Conservation (phyloP, 2,797 vertebrate species). For the Parotocinclus haroldoi region DNA sequence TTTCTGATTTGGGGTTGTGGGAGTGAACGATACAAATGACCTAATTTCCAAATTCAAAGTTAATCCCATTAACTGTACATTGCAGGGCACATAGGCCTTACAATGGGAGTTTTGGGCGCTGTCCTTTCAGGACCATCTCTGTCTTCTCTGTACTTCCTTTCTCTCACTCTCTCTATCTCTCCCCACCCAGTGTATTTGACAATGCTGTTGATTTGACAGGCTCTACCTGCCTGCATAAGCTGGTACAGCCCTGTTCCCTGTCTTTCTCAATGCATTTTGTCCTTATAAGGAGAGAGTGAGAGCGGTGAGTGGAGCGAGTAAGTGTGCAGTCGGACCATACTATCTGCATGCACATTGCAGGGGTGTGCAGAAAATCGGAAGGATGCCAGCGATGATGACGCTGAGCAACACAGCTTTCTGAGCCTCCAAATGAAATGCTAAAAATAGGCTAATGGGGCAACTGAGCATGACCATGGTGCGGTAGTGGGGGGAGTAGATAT, state of each 20-base stretch:
- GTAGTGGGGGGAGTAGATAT: slow-evolving; percentile 8
- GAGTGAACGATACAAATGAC: too few species aligned
- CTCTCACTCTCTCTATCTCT: slow-evolving; percentile 30
- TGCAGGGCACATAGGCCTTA: not conserved
- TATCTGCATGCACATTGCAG: slow-evolving; percentile 59
- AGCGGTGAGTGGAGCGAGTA: slow-evolving; percentile 36
- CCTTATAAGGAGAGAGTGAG: slow-evolving; percentile 80
- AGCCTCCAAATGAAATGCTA: slow-evolving; percentile 61
- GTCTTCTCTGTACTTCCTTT: slow-evolving; percentile 30
- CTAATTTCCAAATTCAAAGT: too few species aligned
- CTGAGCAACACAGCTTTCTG: slow-evolving; percentile 58
- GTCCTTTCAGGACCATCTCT: slow-evolving; percentile 44
- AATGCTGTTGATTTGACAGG: slow-evolving; percentile 41
- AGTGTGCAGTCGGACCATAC: slow-evolving; percentile 70
- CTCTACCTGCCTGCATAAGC: slow-evolving; percentile 65
- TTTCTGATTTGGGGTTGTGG: too few species aligned
- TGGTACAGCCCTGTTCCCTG: slow-evolving; percentile 67
- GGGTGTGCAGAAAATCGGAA: slow-evolving; percentile 63
- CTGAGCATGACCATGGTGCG: slow-evolving; percentile 35
- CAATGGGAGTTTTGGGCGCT: slow-evolving; percentile 41
- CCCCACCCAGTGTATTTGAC: slow-evolving; percentile 14
- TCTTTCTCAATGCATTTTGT: slow-evolving; percentile 77
- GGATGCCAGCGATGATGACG: slow-evolving; percentile 17
- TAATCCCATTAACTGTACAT: not conserved
- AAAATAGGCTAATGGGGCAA: slow-evolving; percentile 58